phyloP scores from a whole-genome alignment of 35 echinoderm and acorn worm genomes.

The Chiridota heheva region DNA sequence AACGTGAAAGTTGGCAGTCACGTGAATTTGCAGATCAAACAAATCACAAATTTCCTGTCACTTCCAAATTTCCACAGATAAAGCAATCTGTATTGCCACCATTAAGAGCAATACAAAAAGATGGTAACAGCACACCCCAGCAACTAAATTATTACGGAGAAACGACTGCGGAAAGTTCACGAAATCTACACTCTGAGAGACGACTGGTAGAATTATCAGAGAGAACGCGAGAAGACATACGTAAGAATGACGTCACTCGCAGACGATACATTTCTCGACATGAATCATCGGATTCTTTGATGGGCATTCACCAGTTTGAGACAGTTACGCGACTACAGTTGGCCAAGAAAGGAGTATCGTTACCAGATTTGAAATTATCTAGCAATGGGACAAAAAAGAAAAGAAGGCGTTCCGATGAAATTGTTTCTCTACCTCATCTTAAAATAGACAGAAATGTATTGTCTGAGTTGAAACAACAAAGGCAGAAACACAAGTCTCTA shows the following conservation, averaged over 20 bases:
- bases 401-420: neutral
- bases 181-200: slow-evolving; percentile 34
- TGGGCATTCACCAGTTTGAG: slow-evolving; percentile 50
- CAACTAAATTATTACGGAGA: too few species aligned
- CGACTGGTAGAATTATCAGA: slow-evolving; percentile 47
- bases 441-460: slow-evolving; percentile 52
- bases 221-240: slow-evolving; percentile 30
- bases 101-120: too few species aligned
- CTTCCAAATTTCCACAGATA: too few species aligned
- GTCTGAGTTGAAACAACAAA: slow-evolving; percentile 65
- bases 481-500: slow-evolving; percentile 53
- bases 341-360: slow-evolving; percentile 34
- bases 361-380: slow-evolving; percentile 32
- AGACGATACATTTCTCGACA: neutral
- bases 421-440: slow-evolving; percentile 52
- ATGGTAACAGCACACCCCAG: too few species aligned
- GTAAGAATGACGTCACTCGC: neutral
- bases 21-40: too few species aligned
- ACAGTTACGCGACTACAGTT: slow-evolving; percentile 17
- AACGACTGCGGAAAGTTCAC: too few species aligned
- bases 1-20: too few species aligned
- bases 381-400: neutral
- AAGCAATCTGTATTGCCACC: too few species aligned
- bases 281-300: slow-evolving; percentile 1
- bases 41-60: too few species aligned